Conservation (phyloP, 2,888 invertebrate genomes). For the Ormyrus rosae region DNA sequence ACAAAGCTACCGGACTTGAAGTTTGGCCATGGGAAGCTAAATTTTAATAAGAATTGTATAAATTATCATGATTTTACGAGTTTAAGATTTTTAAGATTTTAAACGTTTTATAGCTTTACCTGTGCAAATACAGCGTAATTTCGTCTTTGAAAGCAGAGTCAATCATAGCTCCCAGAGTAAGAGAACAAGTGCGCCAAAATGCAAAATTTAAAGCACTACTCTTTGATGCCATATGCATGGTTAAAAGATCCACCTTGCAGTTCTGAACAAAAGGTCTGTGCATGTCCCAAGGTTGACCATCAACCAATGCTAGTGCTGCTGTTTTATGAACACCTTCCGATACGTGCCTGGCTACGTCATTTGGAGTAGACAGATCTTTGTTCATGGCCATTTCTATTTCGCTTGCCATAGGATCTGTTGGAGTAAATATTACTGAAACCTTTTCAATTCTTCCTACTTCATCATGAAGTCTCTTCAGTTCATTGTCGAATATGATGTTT, state of each 20-base stretch:
- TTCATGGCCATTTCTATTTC: constrained; percentile 91
- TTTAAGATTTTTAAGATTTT: not conserved
- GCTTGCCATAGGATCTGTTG: constrained; percentile 80
- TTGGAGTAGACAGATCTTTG: constrained; percentile 92
- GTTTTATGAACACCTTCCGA: constrained; percentile 66
- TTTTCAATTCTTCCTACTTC: constrained; percentile 92
- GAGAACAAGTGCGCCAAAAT: constrained; percentile 95
- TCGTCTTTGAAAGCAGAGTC: constrained; percentile 88
- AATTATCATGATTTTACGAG: no score
- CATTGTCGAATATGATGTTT: constrained; percentile 85
- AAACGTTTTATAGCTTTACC: constrained; percentile 25
- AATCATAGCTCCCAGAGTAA: constrained; percentile 89
- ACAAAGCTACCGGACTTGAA: constrained; percentile 94
- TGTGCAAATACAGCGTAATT: constrained; percentile 85
- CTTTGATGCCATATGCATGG: constrained; percentile 77
- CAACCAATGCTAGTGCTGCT: constrained; percentile 88
- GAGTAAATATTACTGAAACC: constrained; percentile 88
- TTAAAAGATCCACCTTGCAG: constrained; percentile 65
- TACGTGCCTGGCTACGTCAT: constrained; percentile 84
- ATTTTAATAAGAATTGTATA: no score
- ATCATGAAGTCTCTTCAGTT: constrained; percentile 85
- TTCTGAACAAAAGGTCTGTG: constrained; percentile 85
- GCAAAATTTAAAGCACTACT: constrained; percentile 84
- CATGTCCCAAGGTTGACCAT: constrained; percentile 94
- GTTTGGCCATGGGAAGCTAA: constrained; percentile 92